Evolutionary conservation across 2,888 invertebrate genomes (phyloP), one percentile per base, ranked within the genome.

Genomic region (Cataglyphis cursor): DNA sequence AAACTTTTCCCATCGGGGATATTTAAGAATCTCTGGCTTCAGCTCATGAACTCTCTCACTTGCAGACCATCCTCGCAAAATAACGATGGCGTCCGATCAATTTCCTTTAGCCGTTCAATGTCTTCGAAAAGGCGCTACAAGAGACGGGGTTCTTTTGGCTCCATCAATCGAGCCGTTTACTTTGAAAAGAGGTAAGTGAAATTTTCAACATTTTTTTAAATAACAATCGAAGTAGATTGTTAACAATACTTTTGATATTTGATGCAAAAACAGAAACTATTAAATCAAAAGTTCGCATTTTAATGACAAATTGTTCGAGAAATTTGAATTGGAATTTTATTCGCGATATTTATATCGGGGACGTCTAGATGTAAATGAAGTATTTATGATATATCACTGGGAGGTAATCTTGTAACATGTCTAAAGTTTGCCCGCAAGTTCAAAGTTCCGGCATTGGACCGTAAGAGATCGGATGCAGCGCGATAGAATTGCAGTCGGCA

Each of bases 1-100:
- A 84, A 92, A 91, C 91, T 91, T 92, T 90, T 90, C 89, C 87
- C 88, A 80, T 84, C 84, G 41, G 38, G 81, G 89, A 91, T 90
- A 92, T 90, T 91, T 90, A 92, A 92, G 88, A 90, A 88, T 84
- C 70, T 75, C 75, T 51, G 75, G 66, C 64, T 66, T 62, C 48
- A 54, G 64, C 70, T 81, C 59, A 61, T 61, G 65, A 54, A 44
- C 68, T 81, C 76, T 61, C 78, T 81, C 81, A 59, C 62, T 83
- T 81, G 75, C 65, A 61, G 18, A 57, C 41, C 59, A 62, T 68
- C 61, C 38, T 82, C 59, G 64, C 31, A 59, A 84, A 88, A 84
- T 75, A 73, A 68, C 78, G 54, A 76, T 72, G 76, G 64, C 82
- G 74, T 61, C 54, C 70, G 73, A 73, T 76, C 81, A 81, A 81